Evolutionary conservation across 2,888 invertebrate species (phyloP).

Genomic region (Exocentrus adspersus): DNA sequence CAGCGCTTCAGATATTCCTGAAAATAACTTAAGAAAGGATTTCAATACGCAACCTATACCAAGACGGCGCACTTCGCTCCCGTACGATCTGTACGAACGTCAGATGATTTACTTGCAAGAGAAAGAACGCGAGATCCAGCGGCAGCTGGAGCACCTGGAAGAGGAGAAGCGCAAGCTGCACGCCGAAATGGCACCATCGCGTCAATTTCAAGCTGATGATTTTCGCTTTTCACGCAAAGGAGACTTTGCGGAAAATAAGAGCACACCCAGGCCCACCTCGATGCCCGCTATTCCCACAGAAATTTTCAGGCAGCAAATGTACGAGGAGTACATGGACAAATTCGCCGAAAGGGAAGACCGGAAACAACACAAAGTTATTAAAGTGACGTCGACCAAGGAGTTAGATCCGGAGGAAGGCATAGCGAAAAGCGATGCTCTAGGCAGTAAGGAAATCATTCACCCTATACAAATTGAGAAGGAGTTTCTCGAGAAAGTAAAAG

Average conservation of each 20-base stretch:
- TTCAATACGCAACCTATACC: constrained; percentile 33
- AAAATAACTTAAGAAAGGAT: constrained; percentile 45
- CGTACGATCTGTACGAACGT: constrained; percentile 72
- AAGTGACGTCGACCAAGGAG: constrained; percentile 70
- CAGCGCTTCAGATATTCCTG: constrained; percentile 41
- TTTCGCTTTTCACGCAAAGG: constrained; percentile 64
- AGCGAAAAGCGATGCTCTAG: constrained; percentile 13
- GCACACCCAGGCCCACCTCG: constrained; percentile 43
- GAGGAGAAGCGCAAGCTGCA: constrained; percentile 64
- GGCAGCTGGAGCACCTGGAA: constrained; percentile 73
- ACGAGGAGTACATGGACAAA: constrained; percentile 83
- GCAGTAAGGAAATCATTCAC: constrained; percentile 56
- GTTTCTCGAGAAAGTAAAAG: constrained; percentile 80
- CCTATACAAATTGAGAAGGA: constrained; percentile 75
- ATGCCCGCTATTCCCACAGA: constrained; percentile 70
- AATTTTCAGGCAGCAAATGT: constrained; percentile 82
- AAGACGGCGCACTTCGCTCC: constrained; percentile 68
- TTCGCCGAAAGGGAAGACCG: constrained; percentile 82
- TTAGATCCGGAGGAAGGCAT: constrained; percentile 34
- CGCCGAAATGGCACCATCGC: constrained; percentile 59
- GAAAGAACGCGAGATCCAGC: constrained; percentile 75
- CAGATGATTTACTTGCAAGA: constrained; percentile 74
- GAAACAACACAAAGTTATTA: constrained; percentile 81
- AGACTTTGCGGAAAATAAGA: constrained; percentile 61
- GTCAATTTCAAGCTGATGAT: constrained; percentile 64